Percentiles rank a stretch among this genome's conserved stretches.
Conservation (phyloP, 2,797 vertebrate species). For the Loriculus beryllinus region DNA sequence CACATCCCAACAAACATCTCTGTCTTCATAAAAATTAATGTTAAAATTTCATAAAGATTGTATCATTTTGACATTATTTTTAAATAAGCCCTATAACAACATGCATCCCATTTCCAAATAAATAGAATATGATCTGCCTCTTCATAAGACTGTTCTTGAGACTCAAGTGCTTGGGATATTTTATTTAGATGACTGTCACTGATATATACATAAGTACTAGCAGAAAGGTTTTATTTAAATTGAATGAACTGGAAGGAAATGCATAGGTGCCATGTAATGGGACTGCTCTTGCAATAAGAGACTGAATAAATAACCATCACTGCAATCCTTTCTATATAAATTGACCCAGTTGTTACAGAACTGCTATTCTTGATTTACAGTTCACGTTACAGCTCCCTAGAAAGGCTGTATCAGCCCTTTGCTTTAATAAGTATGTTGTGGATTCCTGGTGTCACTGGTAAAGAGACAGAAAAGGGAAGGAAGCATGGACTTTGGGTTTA, state of each 20-base stretch:
- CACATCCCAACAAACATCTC: conserved; percentile 1
- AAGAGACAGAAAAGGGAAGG: background rate
- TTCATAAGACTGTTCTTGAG: conserved; percentile 29
- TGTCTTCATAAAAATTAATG: conserved; percentile 69
- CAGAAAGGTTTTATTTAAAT: conserved; percentile 32
- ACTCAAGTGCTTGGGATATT: conserved; percentile 1
- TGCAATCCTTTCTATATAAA: background rate
- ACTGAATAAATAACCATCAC: background rate
- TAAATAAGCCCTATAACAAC: conserved; percentile 53
- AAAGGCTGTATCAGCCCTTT: background rate
- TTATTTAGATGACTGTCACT: conserved; percentile 19
- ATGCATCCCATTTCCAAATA: conserved; percentile 45
- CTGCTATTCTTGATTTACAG: background rate
- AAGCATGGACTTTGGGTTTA: background rate
- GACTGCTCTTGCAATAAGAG: background rate
- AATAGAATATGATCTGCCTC: background rate
- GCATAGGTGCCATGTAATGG: background rate
- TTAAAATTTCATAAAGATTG: conserved; percentile 62
- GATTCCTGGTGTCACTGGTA: background rate
- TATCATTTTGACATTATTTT: conserved; percentile 70
- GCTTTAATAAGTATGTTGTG: background rate
- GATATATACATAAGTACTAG: background rate
- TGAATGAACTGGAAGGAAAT: background rate
- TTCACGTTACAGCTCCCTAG: background rate
- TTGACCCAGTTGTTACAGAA: conserved; percentile 8